Evolutionary conservation across 1,140 invertebrate genomes (phyloP), one percentile per base, ranked within the genome.

Genomic region (Drosophila malerkotliana): DNA sequence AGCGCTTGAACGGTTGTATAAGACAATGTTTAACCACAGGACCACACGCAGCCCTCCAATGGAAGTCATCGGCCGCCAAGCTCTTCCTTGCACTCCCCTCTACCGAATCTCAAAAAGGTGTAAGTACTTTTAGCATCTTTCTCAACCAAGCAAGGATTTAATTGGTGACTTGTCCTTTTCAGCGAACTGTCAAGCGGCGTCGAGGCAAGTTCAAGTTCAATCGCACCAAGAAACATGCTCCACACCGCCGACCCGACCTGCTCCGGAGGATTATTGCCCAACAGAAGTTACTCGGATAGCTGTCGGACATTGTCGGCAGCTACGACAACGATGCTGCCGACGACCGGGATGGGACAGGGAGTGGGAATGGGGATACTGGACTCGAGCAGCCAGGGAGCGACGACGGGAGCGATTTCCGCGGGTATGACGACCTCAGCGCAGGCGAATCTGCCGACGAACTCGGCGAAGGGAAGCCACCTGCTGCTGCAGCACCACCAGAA

Each of bases 191-290:
- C 67, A 91, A 96, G 94, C 95, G 95, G 95, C 94, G 95, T 92
- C 93, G 95, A 95, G 94, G 94, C 93, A 94, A 94, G 92, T 93
- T 94, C 92, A 95, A 95, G 92, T 96, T 96, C 93, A 94, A 96
- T 92, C 94, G 95, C 93, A 94, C 95, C 94, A 96, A 96, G 93
- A 93, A 96, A 92, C 95, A 96, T 92, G 94, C 94, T 90, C 94
- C 94, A 92, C 93, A 92, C 69, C 76, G 91, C 37, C 77, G 91
- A 90, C 91, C 91, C 75, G 88, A 88, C 56, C 72, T 92, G 58
- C 83, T 92, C 77, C 91, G 83, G 77, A 92, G 89, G 60, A 92
- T 91, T 83, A 92, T 92, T 85, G 82, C 88, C 76, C 92, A 92
- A 93, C 92, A 94, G 93, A 93, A 94, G 93, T 91, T 93, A 93